Conservation (phyloP, 2,888 invertebrate species). For the Eledona agricola region DNA sequence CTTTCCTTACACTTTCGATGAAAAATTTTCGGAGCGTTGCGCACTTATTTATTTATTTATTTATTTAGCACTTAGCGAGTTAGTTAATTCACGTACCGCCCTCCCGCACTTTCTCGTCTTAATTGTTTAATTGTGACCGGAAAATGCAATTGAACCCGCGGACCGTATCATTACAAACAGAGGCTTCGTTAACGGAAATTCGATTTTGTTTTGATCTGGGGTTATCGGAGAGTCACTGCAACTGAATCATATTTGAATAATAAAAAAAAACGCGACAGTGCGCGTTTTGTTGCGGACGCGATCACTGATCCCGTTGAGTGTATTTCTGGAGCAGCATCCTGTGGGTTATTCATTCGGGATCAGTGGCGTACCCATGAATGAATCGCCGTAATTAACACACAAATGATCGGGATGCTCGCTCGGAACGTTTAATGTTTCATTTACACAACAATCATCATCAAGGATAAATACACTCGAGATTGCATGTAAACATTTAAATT, state of each 20-base stretch:
- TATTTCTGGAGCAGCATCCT: constrained; percentile 25
- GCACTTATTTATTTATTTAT: constrained; percentile 1
- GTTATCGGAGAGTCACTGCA: constrained; percentile 8
- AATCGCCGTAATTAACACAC: too few species aligned
- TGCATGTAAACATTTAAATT: too few species aligned
- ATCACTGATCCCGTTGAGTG: constrained; percentile 23
- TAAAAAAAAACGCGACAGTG: too few species aligned
- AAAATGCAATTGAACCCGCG: constrained; percentile 1
- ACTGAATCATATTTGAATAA: too few species aligned
- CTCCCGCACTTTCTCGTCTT: constrained; percentile 11
- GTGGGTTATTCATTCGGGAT: constrained; percentile 4
- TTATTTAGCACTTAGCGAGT: too few species aligned
- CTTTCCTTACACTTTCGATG: constrained; percentile 34
- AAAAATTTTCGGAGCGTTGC: constrained; percentile 14
- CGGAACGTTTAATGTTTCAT: too few species aligned
- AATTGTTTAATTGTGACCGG: constrained; percentile 17
- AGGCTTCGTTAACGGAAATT: constrained; percentile 19
- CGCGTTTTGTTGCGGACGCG: too few species aligned
- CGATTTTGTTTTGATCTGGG: constrained; percentile 6
- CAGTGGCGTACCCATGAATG: not conserved
- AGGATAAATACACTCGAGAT: too few species aligned
- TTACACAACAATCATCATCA: too few species aligned
- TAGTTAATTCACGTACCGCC: too few species aligned
- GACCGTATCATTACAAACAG: not conserved
- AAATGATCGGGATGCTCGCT: too few species aligned